phyloP scores from a whole-genome alignment of 1,140 invertebrate genomes.

The Chionoecetes opilio region DNA sequence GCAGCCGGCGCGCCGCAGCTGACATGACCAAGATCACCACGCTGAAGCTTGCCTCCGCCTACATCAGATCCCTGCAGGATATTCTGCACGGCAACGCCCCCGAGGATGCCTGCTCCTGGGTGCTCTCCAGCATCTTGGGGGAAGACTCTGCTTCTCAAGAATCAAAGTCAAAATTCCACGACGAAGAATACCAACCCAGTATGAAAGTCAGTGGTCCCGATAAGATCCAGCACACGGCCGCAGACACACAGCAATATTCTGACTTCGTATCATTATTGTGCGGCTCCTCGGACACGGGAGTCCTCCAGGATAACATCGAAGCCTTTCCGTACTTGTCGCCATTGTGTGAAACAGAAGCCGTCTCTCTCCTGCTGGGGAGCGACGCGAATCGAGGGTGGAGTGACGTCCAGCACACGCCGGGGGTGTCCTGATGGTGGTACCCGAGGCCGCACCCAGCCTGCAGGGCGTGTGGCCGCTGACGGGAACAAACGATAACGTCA shows the following conservation, averaged over 20 bases:
- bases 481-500: background rate
- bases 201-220: background rate
- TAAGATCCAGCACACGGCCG: slow-evolving; percentile 31
- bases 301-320: slow-evolving; percentile 56
- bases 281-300: slow-evolving; percentile 32
- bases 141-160: slow-evolving; percentile 18
- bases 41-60: slow-evolving; percentile 58
- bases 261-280: slow-evolving; percentile 58
- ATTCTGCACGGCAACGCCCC: slow-evolving; percentile 62
- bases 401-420: slow-evolving; percentile 30
- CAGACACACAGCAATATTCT: slow-evolving; percentile 2
- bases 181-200: slow-evolving; percentile 39
- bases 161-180: background rate
- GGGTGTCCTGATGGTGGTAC: slow-evolving; percentile 33
- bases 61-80: slow-evolving; percentile 64
- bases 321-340: slow-evolving; percentile 57
- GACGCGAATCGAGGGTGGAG: slow-evolving; percentile 19
- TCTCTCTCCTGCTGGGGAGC: slow-evolving; percentile 44
- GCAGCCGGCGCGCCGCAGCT: slow-evolving; percentile 51
- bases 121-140: slow-evolving; percentile 60
- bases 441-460: background rate
- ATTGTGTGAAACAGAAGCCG: slow-evolving; percentile 48
- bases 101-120: slow-evolving; percentile 62
- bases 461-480: background rate
- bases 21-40: slow-evolving; percentile 71